A percentile compares a stretch with the other conserved stretches of the same genome.
Evolutionary conservation across 2,888 invertebrate genomes (phyloP).

Genomic region (Amaurobius ferox): DNA sequence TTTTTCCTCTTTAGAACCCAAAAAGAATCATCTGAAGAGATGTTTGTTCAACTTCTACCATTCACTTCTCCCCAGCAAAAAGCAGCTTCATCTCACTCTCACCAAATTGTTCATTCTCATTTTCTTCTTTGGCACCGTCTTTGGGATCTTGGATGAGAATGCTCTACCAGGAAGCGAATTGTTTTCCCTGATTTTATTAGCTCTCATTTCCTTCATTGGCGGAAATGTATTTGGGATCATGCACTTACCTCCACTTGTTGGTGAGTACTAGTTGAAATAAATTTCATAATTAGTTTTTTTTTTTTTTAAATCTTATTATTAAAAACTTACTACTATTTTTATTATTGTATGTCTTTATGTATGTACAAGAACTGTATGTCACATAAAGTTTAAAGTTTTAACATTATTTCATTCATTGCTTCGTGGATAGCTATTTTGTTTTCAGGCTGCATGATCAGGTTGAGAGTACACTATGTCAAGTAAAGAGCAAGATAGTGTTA

Average conservation of each 20-base stretch:
- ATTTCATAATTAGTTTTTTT: too few relatives aligned
- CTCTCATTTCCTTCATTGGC: constrained; percentile 38
- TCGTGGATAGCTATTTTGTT: too few relatives aligned
- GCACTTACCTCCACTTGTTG: constrained; percentile 65
- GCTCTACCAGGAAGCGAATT: constrained; percentile 50
- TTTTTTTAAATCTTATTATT: too few relatives aligned
- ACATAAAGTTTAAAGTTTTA: too few relatives aligned
- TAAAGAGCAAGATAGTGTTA: too few relatives aligned
- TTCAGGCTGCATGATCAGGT: too few relatives aligned
- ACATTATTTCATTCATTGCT: too few relatives aligned
- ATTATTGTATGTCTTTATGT: too few relatives aligned
- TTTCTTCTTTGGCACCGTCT: constrained; percentile 37
- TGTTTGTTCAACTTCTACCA: not conserved
- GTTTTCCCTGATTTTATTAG: constrained; percentile 53
- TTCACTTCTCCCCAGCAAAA: constrained; percentile 6
- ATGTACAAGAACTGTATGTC: too few relatives aligned
- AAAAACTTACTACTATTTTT: too few relatives aligned
- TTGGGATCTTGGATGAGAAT: constrained; percentile 35
- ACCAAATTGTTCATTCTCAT: constrained; percentile 25
- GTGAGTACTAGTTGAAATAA: too few relatives aligned
- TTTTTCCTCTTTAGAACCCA: not conserved
- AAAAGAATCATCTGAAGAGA: constrained; percentile 1
- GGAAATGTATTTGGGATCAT: constrained; percentile 46
- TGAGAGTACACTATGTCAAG: too few relatives aligned
- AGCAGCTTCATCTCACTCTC: not conserved